Evolutionary conservation across 2,113 vertebrate genomes (phyloP).

Genomic region (Butastur rufipennis): DNA sequence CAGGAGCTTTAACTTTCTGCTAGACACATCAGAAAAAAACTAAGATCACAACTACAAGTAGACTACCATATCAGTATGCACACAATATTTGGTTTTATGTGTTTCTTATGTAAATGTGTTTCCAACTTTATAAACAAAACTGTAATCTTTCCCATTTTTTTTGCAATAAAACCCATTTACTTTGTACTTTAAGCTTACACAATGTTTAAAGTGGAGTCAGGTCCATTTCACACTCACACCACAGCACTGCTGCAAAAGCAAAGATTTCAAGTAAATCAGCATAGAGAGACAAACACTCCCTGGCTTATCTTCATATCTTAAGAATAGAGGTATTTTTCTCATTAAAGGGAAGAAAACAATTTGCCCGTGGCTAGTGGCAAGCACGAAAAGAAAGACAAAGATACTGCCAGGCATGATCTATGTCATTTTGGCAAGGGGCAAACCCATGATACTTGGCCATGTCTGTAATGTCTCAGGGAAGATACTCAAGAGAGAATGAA

Average conservation of each 20-base stretch:
- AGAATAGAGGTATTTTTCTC: neutral
- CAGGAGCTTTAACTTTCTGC: neutral
- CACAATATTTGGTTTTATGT: neutral
- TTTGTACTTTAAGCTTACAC: neutral
- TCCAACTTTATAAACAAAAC: slow-evolving; percentile 14
- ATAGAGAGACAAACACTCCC: neutral
- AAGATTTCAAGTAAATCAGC: neutral
- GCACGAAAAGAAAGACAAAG: neutral
- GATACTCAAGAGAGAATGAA: neutral
- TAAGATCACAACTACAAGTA: neutral
- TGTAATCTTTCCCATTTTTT: neutral
- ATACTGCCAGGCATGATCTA: neutral
- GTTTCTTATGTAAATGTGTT: slow-evolving; percentile 35
- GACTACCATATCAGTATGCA: neutral
- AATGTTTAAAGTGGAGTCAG: neutral
- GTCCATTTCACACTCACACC: neutral
- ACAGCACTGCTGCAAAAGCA: neutral
- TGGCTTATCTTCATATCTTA: neutral
- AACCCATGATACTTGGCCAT: neutral
- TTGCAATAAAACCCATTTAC: neutral
- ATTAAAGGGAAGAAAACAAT: neutral
- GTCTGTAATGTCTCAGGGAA: neutral
- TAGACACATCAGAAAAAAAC: neutral
- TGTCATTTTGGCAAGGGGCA: neutral
- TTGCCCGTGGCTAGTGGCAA: neutral